A percentile compares a stretch with the other conserved stretches of the same genome.
Evolutionary conservation across 2,797 vertebrate genomes (phyloP).

Genomic region (Florisuga fusca): DNA sequence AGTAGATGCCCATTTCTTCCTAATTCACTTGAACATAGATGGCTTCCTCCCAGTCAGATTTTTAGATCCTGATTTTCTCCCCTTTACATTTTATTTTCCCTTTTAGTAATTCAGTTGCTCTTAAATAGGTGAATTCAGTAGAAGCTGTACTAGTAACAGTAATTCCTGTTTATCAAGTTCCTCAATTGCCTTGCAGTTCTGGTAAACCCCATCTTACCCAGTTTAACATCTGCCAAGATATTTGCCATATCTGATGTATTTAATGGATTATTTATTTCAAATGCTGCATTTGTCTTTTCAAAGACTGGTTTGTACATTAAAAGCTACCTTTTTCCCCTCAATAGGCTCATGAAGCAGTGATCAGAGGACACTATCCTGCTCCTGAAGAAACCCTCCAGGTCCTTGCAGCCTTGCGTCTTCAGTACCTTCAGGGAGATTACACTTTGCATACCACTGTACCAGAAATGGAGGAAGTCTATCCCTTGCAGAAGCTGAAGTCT

Average conservation of each 20-base stretch:
- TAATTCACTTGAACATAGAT: not conserved
- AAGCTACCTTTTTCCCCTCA: not conserved
- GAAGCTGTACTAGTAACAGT: not conserved
- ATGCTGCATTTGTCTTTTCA: not conserved
- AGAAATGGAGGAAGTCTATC: conserved; percentile 90
- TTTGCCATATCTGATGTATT: not conserved
- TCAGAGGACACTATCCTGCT: conserved; percentile 93
- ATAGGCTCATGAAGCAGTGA: conserved; percentile 95
- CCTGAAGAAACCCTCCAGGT: conserved; percentile 96
- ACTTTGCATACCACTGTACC: conserved; percentile 76
- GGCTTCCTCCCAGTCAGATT: not conserved
- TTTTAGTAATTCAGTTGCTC: not conserved
- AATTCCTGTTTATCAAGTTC: not conserved
- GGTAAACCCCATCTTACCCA: not conserved
- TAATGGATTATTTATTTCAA: not conserved
- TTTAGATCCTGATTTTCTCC: not conserved
- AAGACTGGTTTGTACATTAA: not conserved
- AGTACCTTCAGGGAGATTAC: conserved; percentile 91
- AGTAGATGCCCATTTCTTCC: not conserved
- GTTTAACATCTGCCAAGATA: not conserved
- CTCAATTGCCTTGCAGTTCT: not conserved
- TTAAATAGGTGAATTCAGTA: not conserved
- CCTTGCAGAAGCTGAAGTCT: conserved; percentile 86
- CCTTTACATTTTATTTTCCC: not conserved
- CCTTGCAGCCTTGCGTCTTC: conserved; percentile 91